A percentile compares a stretch with the other conserved stretches of the same genome.
These are phyloP conservation scores for Pollenia angustigena DNA, from an alignment of 2,888 invertebrate genomes.

Conservation along the genomic window DNA sequence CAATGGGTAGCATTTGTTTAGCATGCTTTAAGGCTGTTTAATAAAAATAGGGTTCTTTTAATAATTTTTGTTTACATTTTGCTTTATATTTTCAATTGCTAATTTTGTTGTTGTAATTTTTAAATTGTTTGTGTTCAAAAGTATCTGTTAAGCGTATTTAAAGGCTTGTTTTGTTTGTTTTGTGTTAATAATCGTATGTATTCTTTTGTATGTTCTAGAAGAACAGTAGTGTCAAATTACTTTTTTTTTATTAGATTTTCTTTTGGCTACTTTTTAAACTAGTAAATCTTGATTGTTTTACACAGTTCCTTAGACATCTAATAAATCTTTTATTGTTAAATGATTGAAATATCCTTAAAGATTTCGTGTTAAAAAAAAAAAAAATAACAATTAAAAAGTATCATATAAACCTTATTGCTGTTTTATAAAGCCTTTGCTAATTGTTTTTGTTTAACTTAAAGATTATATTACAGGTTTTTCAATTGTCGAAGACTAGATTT, in stretches of 20 bases:
- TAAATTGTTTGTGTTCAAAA: too few relatives aligned
- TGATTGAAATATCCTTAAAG: conserved; percentile 35
- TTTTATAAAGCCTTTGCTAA: conserved; percentile 42
- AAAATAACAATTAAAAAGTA: not conserved
- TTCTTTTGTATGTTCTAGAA: too few relatives aligned
- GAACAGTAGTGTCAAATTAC: not conserved
- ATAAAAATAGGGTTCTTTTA: too few relatives aligned
- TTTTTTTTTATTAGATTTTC: not conserved
- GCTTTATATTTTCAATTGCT: too few relatives aligned
- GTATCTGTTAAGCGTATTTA: too few relatives aligned
- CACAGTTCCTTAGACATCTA: conserved; percentile 18
- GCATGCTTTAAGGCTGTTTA: too few relatives aligned
- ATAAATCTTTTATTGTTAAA: conserved; percentile 2
- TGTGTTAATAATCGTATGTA: too few relatives aligned
- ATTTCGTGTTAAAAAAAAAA: not conserved
- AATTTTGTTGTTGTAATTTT: too few relatives aligned
- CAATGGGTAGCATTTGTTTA: too few relatives aligned
- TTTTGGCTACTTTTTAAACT: not conserved
- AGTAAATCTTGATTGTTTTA: not conserved
- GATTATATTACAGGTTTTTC: conserved; percentile 69
- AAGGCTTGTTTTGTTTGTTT: too few relatives aligned
- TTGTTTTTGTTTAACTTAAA: conserved; percentile 28
- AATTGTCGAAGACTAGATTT: not conserved
- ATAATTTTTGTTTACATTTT: too few relatives aligned
- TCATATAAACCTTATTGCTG: not conserved